These are phyloP conservation scores for Sinelater perroti DNA, from an alignment of 2,888 invertebrate species.

Conservation along the genomic window DNA sequence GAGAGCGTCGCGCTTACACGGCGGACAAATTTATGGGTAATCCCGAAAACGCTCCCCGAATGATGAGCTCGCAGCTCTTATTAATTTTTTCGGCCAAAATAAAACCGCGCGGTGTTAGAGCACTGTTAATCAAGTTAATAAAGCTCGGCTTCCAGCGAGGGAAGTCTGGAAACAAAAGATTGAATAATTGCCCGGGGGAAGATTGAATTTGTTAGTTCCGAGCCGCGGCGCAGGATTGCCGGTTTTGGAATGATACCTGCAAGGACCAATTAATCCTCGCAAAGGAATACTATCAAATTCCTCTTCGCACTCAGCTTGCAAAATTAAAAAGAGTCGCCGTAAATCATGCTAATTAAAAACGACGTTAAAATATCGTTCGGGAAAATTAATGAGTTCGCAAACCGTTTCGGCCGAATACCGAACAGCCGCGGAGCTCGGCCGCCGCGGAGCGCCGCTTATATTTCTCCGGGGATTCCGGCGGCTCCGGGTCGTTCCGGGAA, in stretches of 20 bases:
- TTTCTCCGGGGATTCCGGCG: slow-evolving; percentile 2
- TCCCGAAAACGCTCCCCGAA: too few species aligned
- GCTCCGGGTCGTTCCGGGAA: neutral
- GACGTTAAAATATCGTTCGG: slow-evolving; percentile 42
- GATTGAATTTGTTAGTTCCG: too few species aligned
- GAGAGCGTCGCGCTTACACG: too few species aligned
- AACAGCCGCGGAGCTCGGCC: slow-evolving; percentile 19
- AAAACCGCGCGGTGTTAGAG: too few species aligned
- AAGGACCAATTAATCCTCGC: slow-evolving; percentile 24
- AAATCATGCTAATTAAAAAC: slow-evolving; percentile 46
- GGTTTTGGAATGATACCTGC: slow-evolving; percentile 6
- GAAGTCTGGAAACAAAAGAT: too few species aligned
- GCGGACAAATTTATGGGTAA: too few species aligned
- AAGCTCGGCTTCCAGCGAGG: too few species aligned
- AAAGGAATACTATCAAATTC: slow-evolving; percentile 26
- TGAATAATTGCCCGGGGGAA: too few species aligned
- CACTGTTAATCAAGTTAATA: too few species aligned
- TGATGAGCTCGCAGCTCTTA: too few species aligned
- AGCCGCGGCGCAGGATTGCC: too few species aligned
- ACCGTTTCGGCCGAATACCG: slow-evolving; percentile 24
- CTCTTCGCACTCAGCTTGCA: slow-evolving; percentile 30
- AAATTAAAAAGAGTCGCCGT: slow-evolving; percentile 37
- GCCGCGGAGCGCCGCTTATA: neutral
- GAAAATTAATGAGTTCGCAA: slow-evolving; percentile 44
- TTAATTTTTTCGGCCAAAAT: too few species aligned